These are phyloP conservation scores for Melitaea athalia DNA, from an alignment of 2,888 invertebrate genomes.

Conservation along the genomic window DNA sequence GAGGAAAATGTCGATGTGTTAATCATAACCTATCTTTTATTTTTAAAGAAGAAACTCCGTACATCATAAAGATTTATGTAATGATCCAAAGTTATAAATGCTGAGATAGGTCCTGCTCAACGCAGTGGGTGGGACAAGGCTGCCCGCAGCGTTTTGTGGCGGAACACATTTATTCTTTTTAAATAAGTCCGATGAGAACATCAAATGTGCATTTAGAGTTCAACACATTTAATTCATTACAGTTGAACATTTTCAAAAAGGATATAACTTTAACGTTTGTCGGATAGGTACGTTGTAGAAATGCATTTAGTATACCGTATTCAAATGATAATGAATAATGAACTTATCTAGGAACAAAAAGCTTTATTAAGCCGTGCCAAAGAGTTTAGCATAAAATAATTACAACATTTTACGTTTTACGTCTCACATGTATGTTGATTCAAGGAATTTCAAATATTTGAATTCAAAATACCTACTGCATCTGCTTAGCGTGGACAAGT, in stretches of 20 bases:
- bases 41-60: not conserved
- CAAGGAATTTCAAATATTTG: constrained; percentile 5
- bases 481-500: constrained; percentile 45
- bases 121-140: constrained; percentile 38
- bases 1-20: not conserved
- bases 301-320: too few species aligned
- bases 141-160: constrained; percentile 35
- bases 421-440: too few species aligned
- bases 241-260: not conserved
- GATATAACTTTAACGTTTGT: too few species aligned
- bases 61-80: constrained; percentile 60
- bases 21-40: not conserved
- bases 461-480: constrained; percentile 23
- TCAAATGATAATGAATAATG: not conserved
- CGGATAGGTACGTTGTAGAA: too few species aligned
- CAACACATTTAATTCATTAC: not conserved
- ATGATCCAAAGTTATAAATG: constrained; percentile 64
- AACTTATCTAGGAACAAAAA: not conserved
- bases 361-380: not conserved
- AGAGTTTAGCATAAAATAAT: constrained; percentile 4
- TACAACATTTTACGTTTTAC: not conserved
- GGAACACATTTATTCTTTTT: constrained; percentile 31
- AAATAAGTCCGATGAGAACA: constrained; percentile 37
- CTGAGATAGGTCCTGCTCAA: constrained; percentile 53
- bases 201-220: constrained; percentile 27